These are phyloP conservation scores for Hypena proboscidalis DNA, from an alignment of 2,888 invertebrate genomes.

Conservation along the genomic window DNA sequence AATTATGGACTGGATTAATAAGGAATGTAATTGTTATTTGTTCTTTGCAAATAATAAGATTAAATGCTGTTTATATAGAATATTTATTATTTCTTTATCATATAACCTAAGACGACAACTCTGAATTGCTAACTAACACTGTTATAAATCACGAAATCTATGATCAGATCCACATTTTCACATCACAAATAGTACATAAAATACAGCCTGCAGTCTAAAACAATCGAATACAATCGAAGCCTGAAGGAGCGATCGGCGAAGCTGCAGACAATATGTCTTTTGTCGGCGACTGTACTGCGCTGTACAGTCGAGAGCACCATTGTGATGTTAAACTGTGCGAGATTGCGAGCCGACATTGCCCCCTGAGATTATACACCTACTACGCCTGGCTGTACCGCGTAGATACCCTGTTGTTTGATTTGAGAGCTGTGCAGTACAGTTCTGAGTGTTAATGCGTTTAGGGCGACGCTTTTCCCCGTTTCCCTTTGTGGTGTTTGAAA, in stretches of 20 bases:
- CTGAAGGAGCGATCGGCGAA: constrained; percentile 33
- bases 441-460: constrained; percentile 10
- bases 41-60: no score
- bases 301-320: constrained; percentile 36
- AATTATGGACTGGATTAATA: no score
- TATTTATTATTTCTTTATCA: no score
- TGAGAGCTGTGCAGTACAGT: constrained; percentile 5
- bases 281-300: constrained; percentile 41
- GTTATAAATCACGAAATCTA: no score
- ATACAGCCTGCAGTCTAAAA: constrained; percentile 12
- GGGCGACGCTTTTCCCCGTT: not conserved
- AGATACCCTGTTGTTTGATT: constrained; percentile 24
- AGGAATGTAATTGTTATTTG: no score
- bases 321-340: constrained; percentile 50
- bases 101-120: no score
- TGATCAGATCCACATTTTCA: no score
- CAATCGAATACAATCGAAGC: constrained; percentile 43
- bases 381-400: constrained; percentile 32
- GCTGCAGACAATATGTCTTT: constrained; percentile 48
- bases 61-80: no score
- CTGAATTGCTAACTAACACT: no score
- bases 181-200: constrained; percentile 5
- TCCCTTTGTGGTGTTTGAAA: not conserved
- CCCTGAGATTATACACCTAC: constrained; percentile 44
- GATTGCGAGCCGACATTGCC: constrained; percentile 47